phyloP scores from a whole-genome alignment of 2,113 vertebrate species.

The Podocnemis expansa region DNA sequence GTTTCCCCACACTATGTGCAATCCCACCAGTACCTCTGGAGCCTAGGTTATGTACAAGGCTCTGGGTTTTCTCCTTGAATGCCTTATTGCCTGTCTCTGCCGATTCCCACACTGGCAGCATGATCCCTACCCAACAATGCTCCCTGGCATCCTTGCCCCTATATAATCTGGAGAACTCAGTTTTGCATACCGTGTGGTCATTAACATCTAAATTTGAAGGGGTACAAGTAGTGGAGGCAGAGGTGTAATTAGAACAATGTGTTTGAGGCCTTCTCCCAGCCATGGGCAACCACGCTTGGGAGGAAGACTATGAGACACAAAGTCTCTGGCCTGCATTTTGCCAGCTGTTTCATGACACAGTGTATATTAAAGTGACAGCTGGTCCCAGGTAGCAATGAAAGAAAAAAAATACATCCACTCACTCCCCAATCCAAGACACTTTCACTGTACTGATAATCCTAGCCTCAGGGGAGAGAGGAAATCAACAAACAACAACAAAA shows the following conservation, averaged over 20 bases:
- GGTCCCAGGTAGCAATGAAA: background rate
- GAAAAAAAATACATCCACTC: no score
- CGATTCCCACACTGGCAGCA: background rate
- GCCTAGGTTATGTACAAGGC: no score
- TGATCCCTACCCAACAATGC: no score
- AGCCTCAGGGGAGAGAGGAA: background rate
- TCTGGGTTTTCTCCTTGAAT: background rate
- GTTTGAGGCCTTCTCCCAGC: constrained; percentile 16
- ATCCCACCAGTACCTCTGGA: background rate
- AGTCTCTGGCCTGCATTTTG: background rate
- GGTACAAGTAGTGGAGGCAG: background rate
- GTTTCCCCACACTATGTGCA: background rate
- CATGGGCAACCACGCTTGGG: background rate
- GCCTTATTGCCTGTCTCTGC: background rate
- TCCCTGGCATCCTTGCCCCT: background rate
- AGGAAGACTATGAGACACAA: background rate
- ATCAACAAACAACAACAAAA: background rate
- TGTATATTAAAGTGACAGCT: background rate
- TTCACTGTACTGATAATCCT: background rate
- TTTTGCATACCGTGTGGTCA: rapidly evolving
- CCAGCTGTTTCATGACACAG: no score
- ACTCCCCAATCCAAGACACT: background rate
- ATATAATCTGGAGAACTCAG: background rate
- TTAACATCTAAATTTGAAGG: background rate
- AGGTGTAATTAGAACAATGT: background rate